Percentiles rank a stretch among this genome's conserved stretches.
These are phyloP conservation scores for Ectemnius continuus DNA, from an alignment of 2,888 invertebrate genomes.

Conservation along the genomic window DNA sequence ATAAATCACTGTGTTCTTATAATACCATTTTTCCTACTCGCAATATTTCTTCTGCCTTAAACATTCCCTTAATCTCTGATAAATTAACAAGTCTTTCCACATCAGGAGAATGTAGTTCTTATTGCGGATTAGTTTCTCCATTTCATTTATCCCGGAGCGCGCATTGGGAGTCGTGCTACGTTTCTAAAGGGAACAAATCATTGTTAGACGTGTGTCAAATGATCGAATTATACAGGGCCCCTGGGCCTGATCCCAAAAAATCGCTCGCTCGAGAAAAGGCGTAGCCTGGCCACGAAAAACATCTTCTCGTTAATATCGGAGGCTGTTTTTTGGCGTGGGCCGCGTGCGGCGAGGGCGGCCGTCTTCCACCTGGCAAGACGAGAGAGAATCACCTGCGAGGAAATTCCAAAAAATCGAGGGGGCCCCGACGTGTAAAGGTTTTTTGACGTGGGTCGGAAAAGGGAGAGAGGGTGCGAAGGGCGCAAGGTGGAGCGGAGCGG, in stretches of 20 bases:
- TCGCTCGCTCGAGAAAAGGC: background rate
- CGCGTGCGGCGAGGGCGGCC: background rate
- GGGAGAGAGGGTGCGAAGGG: conserved; percentile 13
- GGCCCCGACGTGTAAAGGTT: background rate
- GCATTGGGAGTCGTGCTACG: background rate
- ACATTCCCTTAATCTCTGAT: too few relatives aligned
- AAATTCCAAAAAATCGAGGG: conserved; percentile 20
- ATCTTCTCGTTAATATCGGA: background rate
- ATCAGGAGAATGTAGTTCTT: too few relatives aligned
- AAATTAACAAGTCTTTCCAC: too few relatives aligned
- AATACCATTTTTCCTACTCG: too few relatives aligned
- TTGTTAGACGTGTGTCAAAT: conserved; percentile 2
- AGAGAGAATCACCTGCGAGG: conserved; percentile 8
- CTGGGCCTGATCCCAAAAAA: background rate
- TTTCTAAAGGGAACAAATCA: too few relatives aligned
- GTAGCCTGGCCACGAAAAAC: background rate
- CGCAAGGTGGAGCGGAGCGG: background rate
- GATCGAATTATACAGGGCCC: conserved; percentile 1
- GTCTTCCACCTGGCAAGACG: background rate
- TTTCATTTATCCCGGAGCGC: too few relatives aligned
- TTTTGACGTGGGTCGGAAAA: conserved; percentile 34
- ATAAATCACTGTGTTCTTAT: too few relatives aligned
- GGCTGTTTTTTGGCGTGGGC: background rate
- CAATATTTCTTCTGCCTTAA: too few relatives aligned
- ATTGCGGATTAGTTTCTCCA: too few relatives aligned